These are phyloP conservation scores for Chiloscyllium plagiosum DNA, from an alignment of 2,113 vertebrate genomes.

Conservation along the genomic window DNA sequence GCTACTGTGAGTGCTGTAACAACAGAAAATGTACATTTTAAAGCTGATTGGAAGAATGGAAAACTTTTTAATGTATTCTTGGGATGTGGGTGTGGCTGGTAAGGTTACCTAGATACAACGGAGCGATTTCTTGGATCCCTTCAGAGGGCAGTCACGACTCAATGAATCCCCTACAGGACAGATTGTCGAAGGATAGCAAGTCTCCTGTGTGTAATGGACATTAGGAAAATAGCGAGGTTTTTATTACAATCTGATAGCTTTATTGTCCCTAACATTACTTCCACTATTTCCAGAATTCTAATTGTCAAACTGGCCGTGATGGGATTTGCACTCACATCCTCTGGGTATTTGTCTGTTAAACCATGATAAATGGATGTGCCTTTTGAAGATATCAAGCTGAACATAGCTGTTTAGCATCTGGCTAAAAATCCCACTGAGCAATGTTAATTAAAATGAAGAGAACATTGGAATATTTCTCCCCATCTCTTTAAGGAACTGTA, in stretches of 20 bases:
- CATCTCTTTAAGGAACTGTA: background rate
- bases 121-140: background rate
- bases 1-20: background rate
- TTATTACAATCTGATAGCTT: background rate
- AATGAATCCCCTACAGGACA: background rate
- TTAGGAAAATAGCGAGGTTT: too few species aligned
- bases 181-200: background rate
- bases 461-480: background rate
- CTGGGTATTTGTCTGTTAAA: background rate
- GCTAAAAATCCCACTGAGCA: background rate
- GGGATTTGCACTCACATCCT: background rate
- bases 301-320: background rate
- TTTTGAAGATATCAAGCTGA: background rate
- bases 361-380: background rate
- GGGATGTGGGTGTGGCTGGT: background rate
- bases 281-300: background rate
- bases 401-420: background rate
- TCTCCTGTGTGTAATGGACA: too few species aligned
- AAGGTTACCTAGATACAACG: background rate
- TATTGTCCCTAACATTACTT: background rate
- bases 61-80: background rate
- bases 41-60: background rate
- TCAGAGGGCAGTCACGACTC: background rate
- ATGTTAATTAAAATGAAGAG: background rate
- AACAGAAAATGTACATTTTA: background rate